Evolutionary conservation across 2,888 invertebrate genomes (phyloP), one percentile per base, ranked within the genome.

Genomic region (Catocala nupta): DNA sequence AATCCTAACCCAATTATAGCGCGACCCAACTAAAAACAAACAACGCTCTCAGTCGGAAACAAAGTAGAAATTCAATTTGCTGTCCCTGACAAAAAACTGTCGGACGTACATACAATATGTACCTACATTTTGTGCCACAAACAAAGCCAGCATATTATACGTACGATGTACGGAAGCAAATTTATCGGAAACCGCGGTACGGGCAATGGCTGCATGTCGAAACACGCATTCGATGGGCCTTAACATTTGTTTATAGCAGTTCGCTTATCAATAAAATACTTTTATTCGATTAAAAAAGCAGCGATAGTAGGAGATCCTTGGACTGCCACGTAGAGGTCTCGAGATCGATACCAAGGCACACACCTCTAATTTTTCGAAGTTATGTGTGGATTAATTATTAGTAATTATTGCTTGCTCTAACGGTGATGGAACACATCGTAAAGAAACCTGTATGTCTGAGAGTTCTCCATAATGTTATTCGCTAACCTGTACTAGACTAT

Each of bases 111-210:
- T 16, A 79, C 25, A 25, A 68, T 78, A 71, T 65, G 74, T 68
- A 71, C 70, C 61, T 63, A 57, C 83, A 86, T 86, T 86, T 89
- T 85, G 81, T 83, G 69, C 71, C 73, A 69, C 82, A 86, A 87
- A 87, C 85, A 88, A 86, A 85, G 81, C 82, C 73, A 76, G 78
- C 77, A 84, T 87, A 86, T 87, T 89, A 88, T 89, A 88, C 89
- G 82, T 83, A 81, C 53, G 53, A 47, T 75, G 60, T 70, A 71
- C 57, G 60, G 65, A 52, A 47, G 59, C 75, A 85, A 89, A 89
- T 90, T 89, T 87, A 90, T 89, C 80, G 88, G 84, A 85, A 90
- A 89, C 89, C 85, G 72, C 84, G 80, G 75, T 65, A 71, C 71
- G 68, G 72, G 75, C 73, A 76, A 81, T 75, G 81, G 80, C 78